Evolutionary conservation across 2,888 invertebrate species (phyloP).

Genomic region (Galerucella calmariensis): DNA sequence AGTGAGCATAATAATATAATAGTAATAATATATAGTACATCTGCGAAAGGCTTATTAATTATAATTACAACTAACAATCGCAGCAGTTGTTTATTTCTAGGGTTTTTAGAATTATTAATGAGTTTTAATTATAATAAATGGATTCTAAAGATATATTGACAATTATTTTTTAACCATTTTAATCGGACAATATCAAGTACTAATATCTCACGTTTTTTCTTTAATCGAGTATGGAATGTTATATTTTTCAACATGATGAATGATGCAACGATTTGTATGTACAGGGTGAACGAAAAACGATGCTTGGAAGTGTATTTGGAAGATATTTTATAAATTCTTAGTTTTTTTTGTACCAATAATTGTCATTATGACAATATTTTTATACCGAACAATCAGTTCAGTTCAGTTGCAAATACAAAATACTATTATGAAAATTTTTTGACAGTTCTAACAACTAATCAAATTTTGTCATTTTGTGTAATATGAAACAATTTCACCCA

Average conservation of each 20-base stretch:
- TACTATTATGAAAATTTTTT: no score
- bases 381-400: neutral
- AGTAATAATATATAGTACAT: conserved; percentile 59
- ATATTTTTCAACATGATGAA: conserved; percentile 54
- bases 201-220: conserved; percentile 48
- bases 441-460: no score
- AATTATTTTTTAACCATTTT: conserved; percentile 56
- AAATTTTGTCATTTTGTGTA: no score
- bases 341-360: neutral
- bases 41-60: conserved; percentile 64
- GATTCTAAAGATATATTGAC: conserved; percentile 62
- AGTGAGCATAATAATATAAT: conserved; percentile 55
- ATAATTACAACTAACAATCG: conserved; percentile 63
- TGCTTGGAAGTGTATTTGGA: neutral
- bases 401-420: no score
- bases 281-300: conserved; percentile 33
- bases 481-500: no score
- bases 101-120: conserved; percentile 63
- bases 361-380: neutral
- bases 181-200: conserved; percentile 49
- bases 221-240: conserved; percentile 57
- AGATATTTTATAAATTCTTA: conserved; percentile 8
- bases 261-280: conserved; percentile 59
- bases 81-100: conserved; percentile 59
- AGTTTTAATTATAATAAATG: conserved; percentile 52